Conservation (phyloP, 2,797 vertebrate genomes). For the Emys orbicularis region DNA sequence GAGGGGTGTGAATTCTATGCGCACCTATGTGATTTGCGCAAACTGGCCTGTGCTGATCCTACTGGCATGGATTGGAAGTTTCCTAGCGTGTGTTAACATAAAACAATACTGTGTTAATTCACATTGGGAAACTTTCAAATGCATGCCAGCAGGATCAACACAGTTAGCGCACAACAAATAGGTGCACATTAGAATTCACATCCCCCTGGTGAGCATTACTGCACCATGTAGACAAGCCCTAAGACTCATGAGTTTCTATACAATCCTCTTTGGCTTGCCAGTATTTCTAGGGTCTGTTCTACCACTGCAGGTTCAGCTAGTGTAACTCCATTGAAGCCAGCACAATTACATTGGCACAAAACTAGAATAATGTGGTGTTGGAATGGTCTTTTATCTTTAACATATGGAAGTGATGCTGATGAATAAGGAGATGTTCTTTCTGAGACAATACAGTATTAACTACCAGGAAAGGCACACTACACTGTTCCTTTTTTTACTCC, state of each 20-base stretch:
- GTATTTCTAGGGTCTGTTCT: background rate
- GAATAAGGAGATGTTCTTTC: background rate
- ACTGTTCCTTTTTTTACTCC: background rate
- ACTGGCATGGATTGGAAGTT: background rate
- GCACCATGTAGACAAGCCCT: background rate
- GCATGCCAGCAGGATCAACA: too few species aligned
- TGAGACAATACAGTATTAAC: background rate
- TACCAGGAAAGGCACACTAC: background rate
- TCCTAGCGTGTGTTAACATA: too few species aligned
- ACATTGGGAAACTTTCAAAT: too few species aligned
- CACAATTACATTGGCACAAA: background rate
- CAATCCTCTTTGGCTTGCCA: background rate
- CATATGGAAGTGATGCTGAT: background rate
- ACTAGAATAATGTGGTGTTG: background rate
- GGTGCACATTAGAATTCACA: background rate
- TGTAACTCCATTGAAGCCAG: background rate
- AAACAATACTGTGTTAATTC: too few species aligned
- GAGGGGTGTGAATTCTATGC: background rate
- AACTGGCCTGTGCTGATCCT: background rate
- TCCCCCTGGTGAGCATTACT: background rate
- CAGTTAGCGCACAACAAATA: background rate
- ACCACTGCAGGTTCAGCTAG: background rate
- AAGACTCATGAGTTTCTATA: background rate
- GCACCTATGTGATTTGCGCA: background rate
- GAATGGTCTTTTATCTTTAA: background rate